These are phyloP conservation scores for Porphyrio hochstetteri DNA, from an alignment of 2,113 vertebrate genomes.

Conservation along the genomic window DNA sequence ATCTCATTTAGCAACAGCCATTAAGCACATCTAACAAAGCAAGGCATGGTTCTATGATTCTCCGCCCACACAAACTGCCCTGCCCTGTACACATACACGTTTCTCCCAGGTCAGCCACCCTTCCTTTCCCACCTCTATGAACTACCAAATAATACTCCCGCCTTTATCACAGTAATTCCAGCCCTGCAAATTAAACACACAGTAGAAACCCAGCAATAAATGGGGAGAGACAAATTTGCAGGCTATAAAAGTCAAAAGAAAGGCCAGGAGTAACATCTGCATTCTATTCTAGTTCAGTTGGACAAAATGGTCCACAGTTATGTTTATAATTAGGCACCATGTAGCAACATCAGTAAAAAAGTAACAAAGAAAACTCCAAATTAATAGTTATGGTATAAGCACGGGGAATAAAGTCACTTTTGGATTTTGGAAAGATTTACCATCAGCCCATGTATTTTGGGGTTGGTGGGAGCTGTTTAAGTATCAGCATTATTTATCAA, in stretches of 20 bases:
- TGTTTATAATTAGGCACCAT: background rate
- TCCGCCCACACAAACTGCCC: background rate
- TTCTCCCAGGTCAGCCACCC: background rate
- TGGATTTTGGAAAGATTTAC: background rate
- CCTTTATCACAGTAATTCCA: background rate
- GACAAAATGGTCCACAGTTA: background rate
- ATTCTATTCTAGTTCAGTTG: background rate
- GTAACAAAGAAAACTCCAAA: background rate
- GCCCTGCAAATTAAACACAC: background rate
- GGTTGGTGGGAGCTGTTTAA: background rate
- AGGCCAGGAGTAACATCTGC: background rate
- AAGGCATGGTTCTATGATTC: background rate
- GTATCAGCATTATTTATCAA: background rate
- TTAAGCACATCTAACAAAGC: background rate
- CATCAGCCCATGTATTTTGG: background rate
- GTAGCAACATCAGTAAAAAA: background rate
- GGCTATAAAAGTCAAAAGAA: background rate
- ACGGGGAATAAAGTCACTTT: background rate
- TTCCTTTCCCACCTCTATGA: background rate
- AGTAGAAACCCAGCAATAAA: background rate
- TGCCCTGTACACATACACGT: background rate
- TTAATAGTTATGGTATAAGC: background rate
- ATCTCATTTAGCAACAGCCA: background rate
- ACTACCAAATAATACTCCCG: fast-evolving
- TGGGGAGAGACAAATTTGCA: background rate